These are phyloP conservation scores for Raja brachyura DNA, from an alignment of 2,113 vertebrate genomes.

Conservation along the genomic window DNA sequence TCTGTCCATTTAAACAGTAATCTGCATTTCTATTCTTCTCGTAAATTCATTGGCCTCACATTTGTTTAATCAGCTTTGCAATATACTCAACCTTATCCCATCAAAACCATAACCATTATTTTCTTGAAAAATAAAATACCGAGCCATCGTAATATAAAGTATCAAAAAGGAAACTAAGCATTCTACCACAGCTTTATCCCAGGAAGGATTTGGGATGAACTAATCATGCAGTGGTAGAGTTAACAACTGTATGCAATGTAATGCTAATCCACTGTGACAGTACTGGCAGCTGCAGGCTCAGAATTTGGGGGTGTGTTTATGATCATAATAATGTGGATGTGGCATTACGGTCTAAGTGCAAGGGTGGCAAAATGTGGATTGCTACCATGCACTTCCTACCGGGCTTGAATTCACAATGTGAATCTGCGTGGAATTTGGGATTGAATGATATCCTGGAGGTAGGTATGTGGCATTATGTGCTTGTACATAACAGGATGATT, in stretches of 20 bases:
- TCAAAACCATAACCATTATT: slow-evolving; percentile 27
- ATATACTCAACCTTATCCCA: background rate
- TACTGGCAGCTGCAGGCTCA: slow-evolving; percentile 6
- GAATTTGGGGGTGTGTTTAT: background rate
- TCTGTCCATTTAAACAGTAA: background rate
- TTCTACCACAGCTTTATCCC: background rate
- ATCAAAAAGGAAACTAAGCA: background rate
- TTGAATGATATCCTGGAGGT: background rate
- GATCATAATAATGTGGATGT: background rate
- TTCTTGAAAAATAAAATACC: background rate
- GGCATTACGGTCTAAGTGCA: slow-evolving; percentile 9
- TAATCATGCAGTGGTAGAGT: background rate
- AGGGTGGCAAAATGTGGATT: background rate
- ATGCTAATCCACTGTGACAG: slow-evolving; percentile 16
- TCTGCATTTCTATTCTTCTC: too few species aligned
- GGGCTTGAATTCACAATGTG: background rate
- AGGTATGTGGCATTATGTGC: background rate
- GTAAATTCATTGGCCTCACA: too few species aligned
- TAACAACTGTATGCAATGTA: background rate
- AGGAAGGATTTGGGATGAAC: background rate
- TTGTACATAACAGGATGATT: background rate
- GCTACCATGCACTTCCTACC: background rate
- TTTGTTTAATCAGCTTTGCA: slow-evolving; percentile 31
- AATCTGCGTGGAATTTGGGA: background rate
- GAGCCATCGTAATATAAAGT: background rate